Evolutionary conservation across 1,140 invertebrate species (phyloP), one percentile per base, ranked within the genome.

Genomic region (Drosophila ercepeae): DNA sequence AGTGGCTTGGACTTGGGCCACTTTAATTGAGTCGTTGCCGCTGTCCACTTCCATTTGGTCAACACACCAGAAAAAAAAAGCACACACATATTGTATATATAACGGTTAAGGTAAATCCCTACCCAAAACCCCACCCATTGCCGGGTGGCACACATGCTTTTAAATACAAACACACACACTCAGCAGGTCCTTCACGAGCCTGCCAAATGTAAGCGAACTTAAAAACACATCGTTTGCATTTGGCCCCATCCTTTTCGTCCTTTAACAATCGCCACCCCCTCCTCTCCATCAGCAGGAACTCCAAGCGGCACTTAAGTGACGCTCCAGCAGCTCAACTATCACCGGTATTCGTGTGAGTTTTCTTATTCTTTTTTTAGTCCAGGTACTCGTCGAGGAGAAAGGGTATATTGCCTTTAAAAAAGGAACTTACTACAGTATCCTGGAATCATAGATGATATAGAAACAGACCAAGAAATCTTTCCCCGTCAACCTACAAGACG

Each of bases 211-310:
- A 88, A 86, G 82, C 82, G 81, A 88, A 86, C 82, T 86, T 86
- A 86, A 86, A 75, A 86, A 86, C 81, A 86, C 81, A 76, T 86
- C 81, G 81, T 86, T 88, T 86, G 81, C 81, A 86, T 86, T 86
- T 86, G 69, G 61, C 27, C 27, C 60, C 51, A 25, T 16, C 16
- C 16, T 6, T 11, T 5, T 8, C 32, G 4, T 16, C 5, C 21
- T 18, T 27, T 16, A 36, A 4, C 42, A 52, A 39, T 25, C 16
- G 4, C 29, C 32, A n/a, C 34, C 27, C 50, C 21, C 4, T 18
- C 57, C 48, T 32, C 41, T 19, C 36, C 60, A 67, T 18, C 46
- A 51, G 60, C 27, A 67, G 23, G 25, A 45, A 60, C 42, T 63
- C 60, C 55, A 73, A 65, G 72, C 69, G 58, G 79, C 76, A 86